These are phyloP conservation scores for Chloroceryle aenea DNA, from an alignment of 2,113 vertebrate genomes.

Conservation along the genomic window DNA sequence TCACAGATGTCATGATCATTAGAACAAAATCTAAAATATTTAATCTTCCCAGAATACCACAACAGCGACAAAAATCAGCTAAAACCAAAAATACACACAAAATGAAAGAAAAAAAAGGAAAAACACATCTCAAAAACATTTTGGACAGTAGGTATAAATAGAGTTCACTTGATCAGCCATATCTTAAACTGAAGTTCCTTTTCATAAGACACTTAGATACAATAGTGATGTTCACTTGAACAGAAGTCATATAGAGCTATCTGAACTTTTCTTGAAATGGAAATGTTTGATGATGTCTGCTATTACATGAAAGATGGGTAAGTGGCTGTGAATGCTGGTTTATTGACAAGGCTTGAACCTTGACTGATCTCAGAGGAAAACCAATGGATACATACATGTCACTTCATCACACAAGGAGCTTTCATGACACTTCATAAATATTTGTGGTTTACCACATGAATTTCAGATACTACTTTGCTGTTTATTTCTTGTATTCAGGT, in stretches of 20 bases:
- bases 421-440: background rate
- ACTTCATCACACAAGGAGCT: background rate
- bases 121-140: background rate
- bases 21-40: background rate
- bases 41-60: background rate
- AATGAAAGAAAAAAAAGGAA: background rate
- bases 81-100: background rate
- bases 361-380: conserved; percentile 43
- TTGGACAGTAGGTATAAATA: background rate
- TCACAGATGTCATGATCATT: background rate
- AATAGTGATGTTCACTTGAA: background rate
- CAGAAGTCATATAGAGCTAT: background rate
- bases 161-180: background rate
- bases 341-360: background rate
- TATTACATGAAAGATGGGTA: background rate
- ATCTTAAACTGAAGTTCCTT: background rate
- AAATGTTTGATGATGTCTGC: conserved; percentile 3
- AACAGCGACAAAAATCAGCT: background rate
- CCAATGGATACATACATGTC: background rate
- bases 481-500: background rate
- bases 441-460: background rate
- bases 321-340: background rate
- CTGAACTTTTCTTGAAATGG: background rate
- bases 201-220: background rate
- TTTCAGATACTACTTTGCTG: background rate